These are phyloP conservation scores for Grallaria varia DNA, from an alignment of 2,113 vertebrate genomes.

Conservation along the genomic window DNA sequence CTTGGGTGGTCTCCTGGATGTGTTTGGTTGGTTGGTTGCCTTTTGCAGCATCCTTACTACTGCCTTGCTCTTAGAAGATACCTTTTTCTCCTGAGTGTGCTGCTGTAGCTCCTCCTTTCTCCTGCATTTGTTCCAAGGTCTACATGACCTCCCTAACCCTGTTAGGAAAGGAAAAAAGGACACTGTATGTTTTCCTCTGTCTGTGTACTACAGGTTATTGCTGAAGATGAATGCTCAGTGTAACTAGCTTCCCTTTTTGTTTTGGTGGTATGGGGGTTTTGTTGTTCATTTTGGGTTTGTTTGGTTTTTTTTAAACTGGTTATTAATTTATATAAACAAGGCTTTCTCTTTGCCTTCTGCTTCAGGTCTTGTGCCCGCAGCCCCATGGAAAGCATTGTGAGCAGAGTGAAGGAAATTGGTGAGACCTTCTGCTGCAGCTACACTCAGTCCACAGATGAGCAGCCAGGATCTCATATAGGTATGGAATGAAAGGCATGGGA, in stretches of 20 bases:
- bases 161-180: neutral
- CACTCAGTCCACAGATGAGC: slow-evolving; percentile 84
- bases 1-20: rapidly evolving
- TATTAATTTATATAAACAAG: neutral
- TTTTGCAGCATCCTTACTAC: neutral
- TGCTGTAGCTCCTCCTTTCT: neutral
- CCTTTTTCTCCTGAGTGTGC: neutral
- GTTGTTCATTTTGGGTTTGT: neutral
- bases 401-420: slow-evolving; percentile 83
- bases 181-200: neutral
- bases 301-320: neutral
- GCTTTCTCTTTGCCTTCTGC: neutral
- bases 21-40: neutral
- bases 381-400: slow-evolving; percentile 81
- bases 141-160: neutral
- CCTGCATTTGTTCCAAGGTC: neutral
- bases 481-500: neutral
- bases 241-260: neutral
- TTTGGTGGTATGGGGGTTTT: neutral
- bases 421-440: slow-evolving; percentile 88
- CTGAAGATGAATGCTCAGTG: neutral
- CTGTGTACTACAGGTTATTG: neutral
- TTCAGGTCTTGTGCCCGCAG: slow-evolving; percentile 86
- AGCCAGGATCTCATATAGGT: slow-evolving; percentile 92
- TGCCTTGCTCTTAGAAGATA: neutral